Evolutionary conservation across 2,888 invertebrate genomes (phyloP).

Genomic region (Periphyllus acericola): DNA sequence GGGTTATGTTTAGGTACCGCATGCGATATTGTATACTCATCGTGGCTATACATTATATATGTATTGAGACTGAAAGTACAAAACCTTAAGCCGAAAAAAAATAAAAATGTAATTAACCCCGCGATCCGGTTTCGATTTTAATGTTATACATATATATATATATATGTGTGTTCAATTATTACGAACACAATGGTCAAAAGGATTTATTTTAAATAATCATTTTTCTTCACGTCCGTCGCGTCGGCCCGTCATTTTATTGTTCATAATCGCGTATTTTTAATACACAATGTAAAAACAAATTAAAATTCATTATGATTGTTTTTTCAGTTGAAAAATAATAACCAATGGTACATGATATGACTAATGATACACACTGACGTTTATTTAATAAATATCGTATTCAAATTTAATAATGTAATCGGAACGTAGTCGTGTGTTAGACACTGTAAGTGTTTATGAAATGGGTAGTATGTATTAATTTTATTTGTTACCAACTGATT

Average conservation of each 20-base stretch:
- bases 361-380: not conserved
- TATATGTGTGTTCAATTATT: conserved; percentile 37
- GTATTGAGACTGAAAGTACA: not conserved
- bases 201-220: conserved; percentile 28
- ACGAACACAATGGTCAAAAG: conserved; percentile 19
- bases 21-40: too few species aligned
- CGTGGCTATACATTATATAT: not conserved
- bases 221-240: conserved; percentile 11
- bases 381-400: not conserved
- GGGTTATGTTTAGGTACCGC: not conserved
- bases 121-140: not conserved
- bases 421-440: not conserved
- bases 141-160: not conserved
- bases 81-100: not conserved
- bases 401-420: not conserved
- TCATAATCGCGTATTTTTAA: conserved; percentile 5
- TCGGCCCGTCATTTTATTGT: not conserved
- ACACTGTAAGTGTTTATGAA: not conserved
- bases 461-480: too few species aligned
- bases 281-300: not conserved
- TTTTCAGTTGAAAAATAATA: not conserved
- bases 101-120: conserved; percentile 35
- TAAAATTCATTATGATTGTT: conserved; percentile 18
- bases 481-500: not conserved
- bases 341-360: not conserved